Base-by-base conservation (phyloP, 2,797 vertebrate species). In the Molossus molossus region DNA sequence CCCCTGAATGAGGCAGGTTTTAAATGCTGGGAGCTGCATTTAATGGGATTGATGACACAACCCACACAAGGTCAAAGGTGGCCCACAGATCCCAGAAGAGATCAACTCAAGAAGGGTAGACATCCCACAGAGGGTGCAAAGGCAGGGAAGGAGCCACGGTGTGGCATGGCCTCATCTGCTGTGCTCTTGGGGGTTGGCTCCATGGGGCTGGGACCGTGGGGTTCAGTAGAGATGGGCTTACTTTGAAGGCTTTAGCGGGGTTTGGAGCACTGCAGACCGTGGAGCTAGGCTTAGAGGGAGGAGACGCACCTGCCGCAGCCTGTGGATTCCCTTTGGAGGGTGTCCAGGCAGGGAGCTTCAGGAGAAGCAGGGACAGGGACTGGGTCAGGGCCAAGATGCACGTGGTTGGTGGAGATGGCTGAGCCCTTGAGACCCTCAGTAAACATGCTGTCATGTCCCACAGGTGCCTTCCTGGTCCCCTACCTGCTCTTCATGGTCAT, bases 401-500 rank as follows among this genome's bases (percentile, higher is more conserved):
- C 6, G 12, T 15, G 48, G 62, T 33, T 6, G 8, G 8, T 12
- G 62, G 81, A n/a, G 81, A 33, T 10, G n/a, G 62, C 8, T 50
- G 62, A 67, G 82, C 29, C 62, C n/a, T 58, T 1, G 8, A 67
- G n/a, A 0, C 20, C 62, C 29, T 67, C 48, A 6, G 58, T 67
- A 62, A 84, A 29, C 48, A 3, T 37, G 20, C 45, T 23, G 11
- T 27, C n/a, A 3, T 65, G 58, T 21, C 70, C 73, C 82, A 3
- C 97, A 99, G 99, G 99, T 93, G 99, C 99, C 4, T 99, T 99
- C 89, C 98, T 99, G 93, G 99, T 99, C 45, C 99, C 99, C 8
- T 99, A 99, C 96, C 85, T 99, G 94, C 98, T 99, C 97, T 99
- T 99, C 97, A 99, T 99, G 99, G 98, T 99, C 96, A 99, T 99